Base-by-base conservation (phyloP, 2,888 invertebrate genomes). In the Plagiodera versicolora region DNA sequence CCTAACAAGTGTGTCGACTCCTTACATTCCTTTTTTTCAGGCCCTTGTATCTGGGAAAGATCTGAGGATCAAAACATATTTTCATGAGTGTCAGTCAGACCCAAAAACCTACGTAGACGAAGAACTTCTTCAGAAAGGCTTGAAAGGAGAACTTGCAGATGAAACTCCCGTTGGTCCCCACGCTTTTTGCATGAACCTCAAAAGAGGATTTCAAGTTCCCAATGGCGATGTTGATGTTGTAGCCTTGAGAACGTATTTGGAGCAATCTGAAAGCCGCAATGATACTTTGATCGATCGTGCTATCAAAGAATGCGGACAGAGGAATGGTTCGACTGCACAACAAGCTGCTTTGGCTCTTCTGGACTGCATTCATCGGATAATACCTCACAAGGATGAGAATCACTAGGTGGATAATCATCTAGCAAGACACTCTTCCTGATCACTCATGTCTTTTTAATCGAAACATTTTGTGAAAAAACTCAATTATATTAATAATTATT, bases 311-410 rank as follows among this genome's bases (percentile, higher is more conserved):
- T 56, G 56, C 14, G 47, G 56, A 8, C n/a, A 10, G 2, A 56
- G 35, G 16, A 47, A 56, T 48, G 56, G 56, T 14, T 32, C 17
- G 2, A 30, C 30, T 17, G 19, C 56, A 17, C 19, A 19, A 18
- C 47, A 14, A 47, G 56, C 56, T n/a, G 56, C 56, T 1, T 48
- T 47, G 32, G 48, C 47, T 20, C 48, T 28, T 14, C 16, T 56
- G 18, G 30, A 30, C n/a, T 55, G 54, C 17, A 55, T 55, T 45
- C 19, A 46, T 14, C 20, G 18, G 18, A 35, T 39, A 4, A 39
- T 39, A 4, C 39, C 39, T 14, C 39, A 39, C 39, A 14, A 14
- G 4, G 39, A 39, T 4, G 32, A 24, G 6, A 3, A 24, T 24
- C 24, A 24, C 24, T 6, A 24, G 24, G 24, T 24, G 24, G 6